Base-by-base conservation (phyloP, 2,797 vertebrate species). In the Anniella stebbinsi region DNA sequence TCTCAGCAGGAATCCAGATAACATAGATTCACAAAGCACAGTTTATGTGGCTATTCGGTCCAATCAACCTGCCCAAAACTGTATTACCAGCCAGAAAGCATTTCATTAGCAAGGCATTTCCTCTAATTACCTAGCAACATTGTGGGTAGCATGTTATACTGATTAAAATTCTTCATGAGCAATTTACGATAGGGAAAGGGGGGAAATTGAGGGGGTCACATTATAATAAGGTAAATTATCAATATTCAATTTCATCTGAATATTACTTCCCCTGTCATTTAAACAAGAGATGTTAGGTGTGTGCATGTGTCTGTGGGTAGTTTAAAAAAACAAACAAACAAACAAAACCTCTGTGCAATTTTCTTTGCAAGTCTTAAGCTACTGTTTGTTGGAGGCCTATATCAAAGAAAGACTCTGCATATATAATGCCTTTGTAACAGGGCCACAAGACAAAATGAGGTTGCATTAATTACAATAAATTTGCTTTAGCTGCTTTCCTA, bases 111-210 rank as follows among this genome's bases (percentile, higher is more conserved):
- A 89, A 93, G 89, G 69, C 66, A 67, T 41, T 87, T 88, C n/a
- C 84, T 89, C 45, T 94, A 86, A 95, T 93, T 93, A 84, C 66
- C 89, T 91, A 80, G n/a, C 85, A 91, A 92, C 89, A 91, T 92
- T 93, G 88, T 90, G 15, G 25, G n/a, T 77, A 45, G 11, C 12
- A 84, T 87, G 11, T 28, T 90, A 54, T 72, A n/a, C 0, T 92
- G n/a, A 41, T 54, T 73, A 78, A 88, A 83, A 83, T 12, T 12
- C 0, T 6, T 84, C 70, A 77, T 89, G n/a, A 90, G 3, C 80
- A 67, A 60, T 60, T 87, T 83, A 93, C 9, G 0, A 21, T 89
- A 33, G 93, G 78, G 92, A 82, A 13, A 0, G 51, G 28, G 51
- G n/a, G 4, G 36, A 21, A 25, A 45, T 45, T 45, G 45, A 12